A percentile compares a stretch with the other conserved stretches of the same genome.
Evolutionary conservation across 2,888 invertebrate genomes (phyloP).

Genomic region (Cremastobaeus sp.): DNA sequence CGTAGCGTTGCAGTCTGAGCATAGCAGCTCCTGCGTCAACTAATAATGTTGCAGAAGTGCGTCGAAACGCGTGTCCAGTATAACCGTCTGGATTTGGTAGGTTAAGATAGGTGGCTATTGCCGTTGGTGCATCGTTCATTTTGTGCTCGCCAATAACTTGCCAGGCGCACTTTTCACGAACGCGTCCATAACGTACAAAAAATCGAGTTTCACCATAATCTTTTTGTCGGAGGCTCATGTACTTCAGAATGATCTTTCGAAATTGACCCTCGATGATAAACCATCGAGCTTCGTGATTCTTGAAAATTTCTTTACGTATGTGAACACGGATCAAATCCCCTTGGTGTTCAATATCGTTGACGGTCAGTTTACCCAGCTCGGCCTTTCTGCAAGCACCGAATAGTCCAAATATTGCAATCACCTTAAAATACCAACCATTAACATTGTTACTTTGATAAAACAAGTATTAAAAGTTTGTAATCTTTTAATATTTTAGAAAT

Average conservation of each 20-base stretch:
- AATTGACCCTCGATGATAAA: slow-evolving; percentile 4
- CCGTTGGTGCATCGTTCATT: slow-evolving; percentile 30
- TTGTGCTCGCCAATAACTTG: slow-evolving; percentile 36
- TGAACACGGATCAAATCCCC: neutral
- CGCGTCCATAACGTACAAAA: neutral
- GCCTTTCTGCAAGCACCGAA: slow-evolving; percentile 7
- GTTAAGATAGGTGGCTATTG: slow-evolving; percentile 40
- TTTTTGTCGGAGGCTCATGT: neutral
- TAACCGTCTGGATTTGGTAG: slow-evolving; percentile 28
- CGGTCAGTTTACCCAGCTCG: neutral
- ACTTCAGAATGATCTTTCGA: neutral
- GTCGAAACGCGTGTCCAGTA: slow-evolving; percentile 38
- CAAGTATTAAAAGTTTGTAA: slow-evolving; percentile 4
- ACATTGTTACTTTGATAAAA: slow-evolving; percentile 1
- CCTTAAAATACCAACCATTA: slow-evolving; percentile 3
- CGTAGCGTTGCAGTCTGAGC: slow-evolving; percentile 21
- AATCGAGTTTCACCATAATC: slow-evolving; percentile 4
- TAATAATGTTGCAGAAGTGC: slow-evolving; percentile 47
- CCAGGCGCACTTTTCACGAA: slow-evolving; percentile 19
- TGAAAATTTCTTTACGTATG: slow-evolving; percentile 2
- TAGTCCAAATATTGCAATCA: slow-evolving; percentile 4
- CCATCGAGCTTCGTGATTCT: slow-evolving; percentile 8
- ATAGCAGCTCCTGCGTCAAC: slow-evolving; percentile 32
- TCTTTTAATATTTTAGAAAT: neutral
- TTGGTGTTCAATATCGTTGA: slow-evolving; percentile 8